Percentiles rank a stretch among this genome's conserved stretches.
Evolutionary conservation across 2,888 invertebrate species (phyloP).

Genomic region (Meandrusa payeni): DNA sequence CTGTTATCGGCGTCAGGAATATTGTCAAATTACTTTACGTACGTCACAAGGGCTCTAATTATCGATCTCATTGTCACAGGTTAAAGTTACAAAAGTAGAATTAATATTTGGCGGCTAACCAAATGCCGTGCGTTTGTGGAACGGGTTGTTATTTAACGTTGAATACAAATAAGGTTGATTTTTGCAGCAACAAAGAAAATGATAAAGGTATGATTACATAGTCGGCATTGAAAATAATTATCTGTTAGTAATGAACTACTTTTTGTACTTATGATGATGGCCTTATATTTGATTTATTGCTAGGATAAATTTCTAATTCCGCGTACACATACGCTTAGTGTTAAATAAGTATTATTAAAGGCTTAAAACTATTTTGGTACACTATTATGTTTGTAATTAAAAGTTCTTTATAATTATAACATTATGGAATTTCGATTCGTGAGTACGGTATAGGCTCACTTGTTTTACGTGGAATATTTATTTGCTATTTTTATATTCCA

Average conservation of each 20-base stretch:
- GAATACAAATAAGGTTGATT: constrained; percentile 11
- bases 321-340: no score
- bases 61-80: constrained; percentile 8
- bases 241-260: constrained; percentile 12
- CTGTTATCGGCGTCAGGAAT: constrained; percentile 17
- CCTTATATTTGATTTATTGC: no score
- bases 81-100: constrained; percentile 13
- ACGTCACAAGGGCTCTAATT: background rate
- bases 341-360: no score
- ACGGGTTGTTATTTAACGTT: constrained; percentile 8
- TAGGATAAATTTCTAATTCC: no score
- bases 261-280: no score
- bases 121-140: constrained; percentile 5
- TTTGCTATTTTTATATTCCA: no score
- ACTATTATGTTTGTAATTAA: no score
- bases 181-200: constrained; percentile 10
- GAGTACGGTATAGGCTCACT: no score
- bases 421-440: no score
- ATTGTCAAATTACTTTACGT: constrained; percentile 19
- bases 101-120: constrained; percentile 26
- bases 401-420: no score
- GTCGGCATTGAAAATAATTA: constrained; percentile 19
- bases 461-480: no score
- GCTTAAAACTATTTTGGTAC: no score
- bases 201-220: constrained; percentile 15